Evolutionary conservation across 2,888 invertebrate genomes (phyloP).

Genomic region (Metacarcinus magister): DNA sequence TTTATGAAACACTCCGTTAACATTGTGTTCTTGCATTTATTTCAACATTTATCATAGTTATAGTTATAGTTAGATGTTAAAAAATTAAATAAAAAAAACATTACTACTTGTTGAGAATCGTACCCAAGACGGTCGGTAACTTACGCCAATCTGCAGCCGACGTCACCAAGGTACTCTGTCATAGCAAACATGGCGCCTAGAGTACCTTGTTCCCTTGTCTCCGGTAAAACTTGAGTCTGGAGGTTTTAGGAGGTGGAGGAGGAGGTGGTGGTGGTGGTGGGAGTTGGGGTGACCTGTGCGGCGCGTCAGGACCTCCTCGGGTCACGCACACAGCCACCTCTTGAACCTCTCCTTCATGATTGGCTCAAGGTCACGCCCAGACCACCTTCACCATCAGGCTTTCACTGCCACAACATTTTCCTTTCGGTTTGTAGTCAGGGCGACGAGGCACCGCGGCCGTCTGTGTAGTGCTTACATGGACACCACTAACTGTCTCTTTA

Average conservation of each 20-base stretch:
- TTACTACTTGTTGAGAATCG: not conserved
- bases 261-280: slow-evolving; percentile 49
- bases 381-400: not conserved
- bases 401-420: not conserved
- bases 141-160: slow-evolving; percentile 74
- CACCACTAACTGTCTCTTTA: not conserved
- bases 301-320: not conserved
- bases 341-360: slow-evolving; percentile 64
- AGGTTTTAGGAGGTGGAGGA: not conserved
- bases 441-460: not conserved
- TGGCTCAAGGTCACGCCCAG: not conserved
- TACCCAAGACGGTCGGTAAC: not conserved
- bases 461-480: not conserved
- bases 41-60: not conserved
- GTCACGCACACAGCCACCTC: slow-evolving; percentile 71
- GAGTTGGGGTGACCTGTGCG: slow-evolving; percentile 35
- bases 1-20: not conserved
- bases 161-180: slow-evolving; percentile 75
- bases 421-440: not conserved
- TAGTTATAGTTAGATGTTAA: not conserved
- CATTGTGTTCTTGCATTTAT: not conserved
- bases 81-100: not conserved
- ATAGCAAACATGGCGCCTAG: slow-evolving; percentile 72
- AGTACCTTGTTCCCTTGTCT: not conserved
- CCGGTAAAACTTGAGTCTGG: slow-evolving; percentile 35